Evolutionary conservation across 2,113 vertebrate species (phyloP).

Genomic region (Desmodus rotundus): DNA sequence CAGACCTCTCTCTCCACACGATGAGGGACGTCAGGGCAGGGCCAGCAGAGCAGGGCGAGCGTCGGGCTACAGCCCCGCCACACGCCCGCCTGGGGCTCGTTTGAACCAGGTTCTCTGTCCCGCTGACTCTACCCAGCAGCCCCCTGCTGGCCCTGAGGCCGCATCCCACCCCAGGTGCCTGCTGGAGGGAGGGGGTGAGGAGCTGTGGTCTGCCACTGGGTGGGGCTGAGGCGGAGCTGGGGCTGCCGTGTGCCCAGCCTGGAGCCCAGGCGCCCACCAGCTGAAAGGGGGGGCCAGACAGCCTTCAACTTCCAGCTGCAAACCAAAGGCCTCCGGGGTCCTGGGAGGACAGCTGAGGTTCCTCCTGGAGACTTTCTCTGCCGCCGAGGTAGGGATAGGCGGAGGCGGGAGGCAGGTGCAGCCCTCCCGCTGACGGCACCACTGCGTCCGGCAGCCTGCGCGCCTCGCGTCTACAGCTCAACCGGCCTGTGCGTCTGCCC

Average conservation of each 20-base stretch:
- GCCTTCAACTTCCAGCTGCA: not conserved
- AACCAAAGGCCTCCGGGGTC: not conserved
- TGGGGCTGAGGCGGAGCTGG: not conserved
- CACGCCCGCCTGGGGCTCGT: too few species aligned
- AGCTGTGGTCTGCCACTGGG: accelerated
- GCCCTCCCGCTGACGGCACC: accelerated
- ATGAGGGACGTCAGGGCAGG: not conserved
- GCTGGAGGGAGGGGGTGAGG: not conserved
- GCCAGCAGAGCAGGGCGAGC: accelerated
- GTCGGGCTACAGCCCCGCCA: not conserved
- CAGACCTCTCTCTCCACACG: accelerated
- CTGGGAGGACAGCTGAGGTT: not conserved
- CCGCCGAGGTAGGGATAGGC: accelerated
- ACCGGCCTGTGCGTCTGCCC: not conserved
- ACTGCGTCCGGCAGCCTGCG: accelerated
- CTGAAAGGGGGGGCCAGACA: accelerated
- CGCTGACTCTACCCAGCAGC: not conserved
- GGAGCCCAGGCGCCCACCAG: accelerated
- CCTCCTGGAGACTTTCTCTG: not conserved
- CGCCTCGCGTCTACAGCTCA: too few species aligned
- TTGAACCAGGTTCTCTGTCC: not conserved
- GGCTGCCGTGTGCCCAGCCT: accelerated
- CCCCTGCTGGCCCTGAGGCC: not conserved
- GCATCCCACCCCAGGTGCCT: accelerated
- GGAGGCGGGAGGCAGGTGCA: accelerated